Evolutionary conservation across 2,113 vertebrate genomes (phyloP), one percentile per base, ranked within the genome.

Genomic region (Bombycilla garrulus): DNA sequence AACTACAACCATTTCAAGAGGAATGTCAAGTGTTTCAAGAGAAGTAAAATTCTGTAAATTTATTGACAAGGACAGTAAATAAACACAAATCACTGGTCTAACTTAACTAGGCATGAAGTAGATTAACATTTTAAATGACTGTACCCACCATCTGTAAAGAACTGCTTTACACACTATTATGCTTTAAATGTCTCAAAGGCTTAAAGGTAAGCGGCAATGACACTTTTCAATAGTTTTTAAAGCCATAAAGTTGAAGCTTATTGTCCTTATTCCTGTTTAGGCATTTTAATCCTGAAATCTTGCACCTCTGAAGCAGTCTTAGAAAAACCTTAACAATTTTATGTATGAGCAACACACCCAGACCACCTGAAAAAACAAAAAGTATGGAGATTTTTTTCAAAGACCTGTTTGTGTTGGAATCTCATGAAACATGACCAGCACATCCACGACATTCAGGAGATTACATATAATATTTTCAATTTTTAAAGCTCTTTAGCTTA

Each of bases 281-380:
- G 95, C 54, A 69, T 87, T 97, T 97, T 95, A 97, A 97, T 97
- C 92, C 81, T 94, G 93, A 96, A 96, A 93, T 94, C 65, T 40
- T 82, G 84, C 72, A 89, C 87, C 94, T 97, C 91, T 96, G 96
- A 97, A 97, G 93, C 47, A 88, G 74, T 50, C 47, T 96, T 95
- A 95, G 90, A 97, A 94, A 74, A 94, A 89, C 79, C 33, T 51
- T 87, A 96, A 93, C 77, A 92, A 96, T 92, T 96, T 97, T 95
- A 96, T 82, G 50, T 73, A 95, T 94, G 51, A 97, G 92, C 79
- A 97, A 97, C 95, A 96, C 96, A 96, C 92, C 81, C 93, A 78
- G 90, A 87, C 85, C 97, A 98, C 97, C 97, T 98, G 97, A 97
- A 98, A 98, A 93, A 98, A 98, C 98, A 91, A 90, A 74, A 82